Conservation (phyloP, 1,140 invertebrate genomes). For the Whitmania pigra region DNA sequence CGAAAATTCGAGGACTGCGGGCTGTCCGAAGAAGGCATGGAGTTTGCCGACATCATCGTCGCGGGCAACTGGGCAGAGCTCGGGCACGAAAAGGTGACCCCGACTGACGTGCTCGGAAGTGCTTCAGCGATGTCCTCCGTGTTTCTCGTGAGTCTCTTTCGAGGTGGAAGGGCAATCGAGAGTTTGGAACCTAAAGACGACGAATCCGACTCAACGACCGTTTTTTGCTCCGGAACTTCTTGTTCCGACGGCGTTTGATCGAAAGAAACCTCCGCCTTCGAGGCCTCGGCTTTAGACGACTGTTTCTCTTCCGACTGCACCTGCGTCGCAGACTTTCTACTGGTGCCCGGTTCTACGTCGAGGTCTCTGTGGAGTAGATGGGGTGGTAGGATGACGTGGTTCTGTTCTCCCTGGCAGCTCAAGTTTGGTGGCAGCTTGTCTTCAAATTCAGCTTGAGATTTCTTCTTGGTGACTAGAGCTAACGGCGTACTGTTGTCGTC, state of each 20-base stretch:
- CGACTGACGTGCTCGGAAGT: not conserved
- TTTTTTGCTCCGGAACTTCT: not conserved
- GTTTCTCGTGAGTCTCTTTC: conserved; percentile 13
- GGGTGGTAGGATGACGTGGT: too few relatives aligned
- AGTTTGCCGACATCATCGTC: not conserved
- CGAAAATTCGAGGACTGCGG: conserved; percentile 14
- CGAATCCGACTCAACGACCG: not conserved
- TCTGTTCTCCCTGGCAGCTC: too few relatives aligned
- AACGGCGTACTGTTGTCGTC: too few relatives aligned
- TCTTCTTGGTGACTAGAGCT: too few relatives aligned
- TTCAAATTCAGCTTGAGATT: too few relatives aligned
- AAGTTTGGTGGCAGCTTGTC: too few relatives aligned
- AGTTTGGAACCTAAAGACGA: not conserved
- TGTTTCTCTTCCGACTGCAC: too few relatives aligned
- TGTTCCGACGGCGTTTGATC: not conserved
- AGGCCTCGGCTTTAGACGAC: too few relatives aligned
- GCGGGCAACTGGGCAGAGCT: not conserved
- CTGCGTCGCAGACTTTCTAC: too few relatives aligned
- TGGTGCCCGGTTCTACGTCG: too few relatives aligned
- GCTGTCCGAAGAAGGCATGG: not conserved
- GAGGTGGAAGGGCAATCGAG: conserved; percentile 7
- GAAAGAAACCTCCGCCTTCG: too few relatives aligned
- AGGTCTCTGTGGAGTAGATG: too few relatives aligned
- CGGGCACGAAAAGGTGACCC: not conserved
- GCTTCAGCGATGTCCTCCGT: not conserved